Base-by-base conservation (phyloP, 1,140 invertebrate genomes). In the Drosophila carrolli region DNA sequence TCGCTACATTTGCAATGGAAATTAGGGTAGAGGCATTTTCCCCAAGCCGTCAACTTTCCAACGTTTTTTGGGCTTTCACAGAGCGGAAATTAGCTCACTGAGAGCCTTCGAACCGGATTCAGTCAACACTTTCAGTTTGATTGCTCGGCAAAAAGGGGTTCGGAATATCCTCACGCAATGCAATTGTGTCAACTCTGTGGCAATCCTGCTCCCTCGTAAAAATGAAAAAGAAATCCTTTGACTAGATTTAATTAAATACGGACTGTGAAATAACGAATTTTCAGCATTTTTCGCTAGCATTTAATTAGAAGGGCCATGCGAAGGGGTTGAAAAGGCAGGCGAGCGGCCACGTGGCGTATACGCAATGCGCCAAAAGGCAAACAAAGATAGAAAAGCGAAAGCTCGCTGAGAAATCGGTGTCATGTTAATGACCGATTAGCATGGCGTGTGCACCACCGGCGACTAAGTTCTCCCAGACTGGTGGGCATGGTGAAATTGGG, bases 351-450 rank as follows among this genome's bases (percentile, higher is more conserved):
- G 27, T 23, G 63, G 71, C 82, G 70, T 75, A 81, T 75, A 62
- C 66, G 62, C 56, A 81, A 88, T 85, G 62, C 35, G 56, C 56
- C 32, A 60, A 35, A 71, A 50, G 32, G 16, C 46, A 47, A 54
- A 14, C 10, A 23, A 23, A 32, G 14, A 74, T 32, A 40, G 35
- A 46, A 29, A 29, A n/a, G 16, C 19, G 23, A 10, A 55, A 55
- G 32, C 48, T 29, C 23, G 43, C 35, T 7, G 47, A 29, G 68
- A 86, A 88, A 86, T 82, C 83, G 79, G 75, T 79, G 83, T 82
- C 83, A 82, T 86, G 83, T 78, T 76, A 86, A 82, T 86, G 78
- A 86, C 78, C 83, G 83, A 88, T 88, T 88, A 88, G 62, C 62
- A 62, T 61, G 47, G 66, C 74, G 78, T 85, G 59, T 72, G 62